phyloP scores from a whole-genome alignment of 2,888 invertebrate genomes.

The Cosmia pyralina region DNA sequence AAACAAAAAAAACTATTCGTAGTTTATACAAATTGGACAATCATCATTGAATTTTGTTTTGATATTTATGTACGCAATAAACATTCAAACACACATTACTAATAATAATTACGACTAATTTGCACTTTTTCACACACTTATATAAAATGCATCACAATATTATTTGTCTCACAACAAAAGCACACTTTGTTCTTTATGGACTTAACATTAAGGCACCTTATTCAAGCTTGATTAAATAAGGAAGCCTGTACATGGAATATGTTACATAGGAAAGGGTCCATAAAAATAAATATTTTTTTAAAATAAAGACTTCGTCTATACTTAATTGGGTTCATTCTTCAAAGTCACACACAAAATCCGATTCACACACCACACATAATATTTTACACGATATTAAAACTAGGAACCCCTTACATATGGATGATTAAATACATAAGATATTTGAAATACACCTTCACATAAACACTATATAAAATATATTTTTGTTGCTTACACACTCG shows the following conservation, averaged over 20 bases:
- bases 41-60: background rate
- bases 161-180: conserved; percentile 44
- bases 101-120: conserved; percentile 62
- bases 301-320: conserved; percentile 18
- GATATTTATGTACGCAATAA: conserved; percentile 56
- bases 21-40: conserved; percentile 1
- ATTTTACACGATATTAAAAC: conserved; percentile 55
- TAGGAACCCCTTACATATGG: conserved; percentile 51
- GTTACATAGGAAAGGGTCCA: conserved; percentile 24
- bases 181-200: conserved; percentile 60
- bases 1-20: background rate
- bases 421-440: conserved; percentile 39
- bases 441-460: conserved; percentile 57
- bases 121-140: conserved; percentile 60
- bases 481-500: conserved; percentile 50
- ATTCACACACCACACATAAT: conserved; percentile 46
- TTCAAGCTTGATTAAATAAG: conserved; percentile 17
- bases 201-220: conserved; percentile 47
- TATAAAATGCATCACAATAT: conserved; percentile 57
- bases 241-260: conserved; percentile 52
- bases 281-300: conserved; percentile 33
- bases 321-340: conserved; percentile 12
- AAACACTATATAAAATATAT: conserved; percentile 60
- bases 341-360: conserved; percentile 22
- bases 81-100: conserved; percentile 39